A percentile compares a stretch with the other conserved stretches of the same genome.
These are phyloP conservation scores for Cetonia aurata DNA, from an alignment of 2,888 invertebrate genomes.

Conservation along the genomic window DNA sequence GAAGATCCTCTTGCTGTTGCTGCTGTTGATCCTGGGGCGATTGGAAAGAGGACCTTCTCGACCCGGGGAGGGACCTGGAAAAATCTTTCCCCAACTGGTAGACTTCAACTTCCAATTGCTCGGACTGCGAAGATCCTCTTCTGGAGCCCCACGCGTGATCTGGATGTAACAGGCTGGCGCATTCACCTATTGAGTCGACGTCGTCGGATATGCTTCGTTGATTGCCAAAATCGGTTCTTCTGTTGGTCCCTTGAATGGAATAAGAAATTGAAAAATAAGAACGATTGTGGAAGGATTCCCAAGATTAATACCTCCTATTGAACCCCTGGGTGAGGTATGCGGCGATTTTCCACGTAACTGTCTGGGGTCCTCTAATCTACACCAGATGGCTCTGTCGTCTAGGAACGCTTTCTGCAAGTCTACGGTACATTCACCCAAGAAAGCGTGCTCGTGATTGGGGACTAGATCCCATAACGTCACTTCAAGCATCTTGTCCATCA, in stretches of 20 bases:
- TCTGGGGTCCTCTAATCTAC: conserved; percentile 85
- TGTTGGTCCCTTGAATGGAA: conserved; percentile 48
- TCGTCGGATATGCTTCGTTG: conserved; percentile 82
- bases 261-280: neutral
- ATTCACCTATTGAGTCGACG: conserved; percentile 81
- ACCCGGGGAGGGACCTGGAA: conserved; percentile 87
- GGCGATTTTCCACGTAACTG: conserved; percentile 81
- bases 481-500: conserved; percentile 85
- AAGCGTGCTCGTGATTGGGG: conserved; percentile 85
- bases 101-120: conserved; percentile 83
- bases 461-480: conserved; percentile 91
- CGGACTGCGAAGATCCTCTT: conserved; percentile 90
- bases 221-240: conserved; percentile 79
- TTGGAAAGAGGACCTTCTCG: conserved; percentile 87
- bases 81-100: conserved; percentile 89
- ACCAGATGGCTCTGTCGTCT: conserved; percentile 92
- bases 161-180: conserved; percentile 83
- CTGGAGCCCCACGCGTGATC: conserved; percentile 87
- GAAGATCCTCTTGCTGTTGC: conserved; percentile 59
- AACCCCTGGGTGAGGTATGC: conserved; percentile 84
- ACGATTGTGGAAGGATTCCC: no score
- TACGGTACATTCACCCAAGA: conserved; percentile 85
- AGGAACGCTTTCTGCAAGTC: conserved; percentile 87
- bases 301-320: conserved; percentile 67
- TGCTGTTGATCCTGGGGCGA: conserved; percentile 70